phyloP scores from a whole-genome alignment of 2,113 vertebrate species.

The Sterna hirundo region DNA sequence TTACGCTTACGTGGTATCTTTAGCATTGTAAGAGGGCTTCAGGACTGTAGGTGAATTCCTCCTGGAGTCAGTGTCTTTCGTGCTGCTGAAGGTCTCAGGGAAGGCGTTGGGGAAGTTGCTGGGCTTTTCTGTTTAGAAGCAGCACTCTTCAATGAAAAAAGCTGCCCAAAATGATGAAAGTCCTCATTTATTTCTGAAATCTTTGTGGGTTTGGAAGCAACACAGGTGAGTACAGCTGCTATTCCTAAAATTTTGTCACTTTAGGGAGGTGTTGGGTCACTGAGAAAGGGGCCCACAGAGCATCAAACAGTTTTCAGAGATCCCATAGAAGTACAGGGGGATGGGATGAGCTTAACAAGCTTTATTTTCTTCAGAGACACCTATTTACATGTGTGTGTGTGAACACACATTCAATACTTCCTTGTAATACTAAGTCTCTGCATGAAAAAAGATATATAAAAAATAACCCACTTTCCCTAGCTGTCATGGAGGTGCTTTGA shows the following conservation, averaged over 20 bases:
- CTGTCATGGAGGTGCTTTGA: neutral
- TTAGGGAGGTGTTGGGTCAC: neutral
- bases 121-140: neutral
- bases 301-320: neutral
- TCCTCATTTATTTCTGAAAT: constrained; percentile 2
- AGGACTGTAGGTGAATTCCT: neutral
- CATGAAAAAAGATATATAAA: neutral
- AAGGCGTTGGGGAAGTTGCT: neutral
- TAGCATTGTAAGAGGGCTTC: neutral
- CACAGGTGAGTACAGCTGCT: neutral
- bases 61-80: neutral
- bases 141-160: neutral
- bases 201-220: neutral
- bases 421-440: neutral
- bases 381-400: neutral
- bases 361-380: neutral
- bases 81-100: neutral
- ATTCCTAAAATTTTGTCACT: neutral
- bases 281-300: neutral
- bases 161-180: neutral
- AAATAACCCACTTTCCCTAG: neutral
- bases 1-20: neutral
- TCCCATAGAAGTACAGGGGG: neutral
- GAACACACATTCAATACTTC: neutral
- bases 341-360: neutral